Evolutionary conservation across 2,113 vertebrate species (phyloP), one percentile per base, ranked within the genome.

Genomic region (Polyodon spathula): DNA sequence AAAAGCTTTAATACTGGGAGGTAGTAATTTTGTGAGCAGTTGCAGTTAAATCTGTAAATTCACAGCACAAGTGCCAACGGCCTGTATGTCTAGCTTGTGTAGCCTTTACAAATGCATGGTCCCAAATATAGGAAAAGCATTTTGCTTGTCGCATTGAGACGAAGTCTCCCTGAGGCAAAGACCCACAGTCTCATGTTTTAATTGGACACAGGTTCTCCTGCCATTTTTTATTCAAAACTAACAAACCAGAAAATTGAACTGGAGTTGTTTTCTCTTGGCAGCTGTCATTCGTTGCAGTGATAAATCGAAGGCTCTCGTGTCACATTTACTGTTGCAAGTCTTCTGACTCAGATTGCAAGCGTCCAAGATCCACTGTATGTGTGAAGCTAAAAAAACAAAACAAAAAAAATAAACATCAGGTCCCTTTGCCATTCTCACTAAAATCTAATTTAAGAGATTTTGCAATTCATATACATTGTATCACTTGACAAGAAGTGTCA

Each of bases 221-320:
- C 12, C 12, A 50, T 50, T 50, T 50, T 50, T 50, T 14, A 50
- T 50, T 50, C 46, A 50, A 50, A 7, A 12, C 46, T 50, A 50
- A 50, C 46, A 50, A 50, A 12, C 46, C 46, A 14, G 46, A 50
- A 50, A 50, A 50, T 50, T 50, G 3, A 3, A 4, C 5, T 50
- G 10, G 4, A 11, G 46, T n/a, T 50, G n/a, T 50, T 50, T n/a
- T 50, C 46, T 50, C 10, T 5, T 11, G n/a, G 46, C 46, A 50
- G 46, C 6, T 50, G 46, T n/a, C 11, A 12, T 50, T 50, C n/a
- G 10, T 12, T 12, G 10, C 6, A 14, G 46, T 11, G n/a, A 50
- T 50, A 50, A n/a, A 50, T 50, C 46, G n/a, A 50, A 50, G 11
- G 46, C n/a, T 50, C 46, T 5, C n/a, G 46, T n/a, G 46, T 50